Conservation (phyloP, 2,113 vertebrate species). For the Perognathus longimembris region DNA sequence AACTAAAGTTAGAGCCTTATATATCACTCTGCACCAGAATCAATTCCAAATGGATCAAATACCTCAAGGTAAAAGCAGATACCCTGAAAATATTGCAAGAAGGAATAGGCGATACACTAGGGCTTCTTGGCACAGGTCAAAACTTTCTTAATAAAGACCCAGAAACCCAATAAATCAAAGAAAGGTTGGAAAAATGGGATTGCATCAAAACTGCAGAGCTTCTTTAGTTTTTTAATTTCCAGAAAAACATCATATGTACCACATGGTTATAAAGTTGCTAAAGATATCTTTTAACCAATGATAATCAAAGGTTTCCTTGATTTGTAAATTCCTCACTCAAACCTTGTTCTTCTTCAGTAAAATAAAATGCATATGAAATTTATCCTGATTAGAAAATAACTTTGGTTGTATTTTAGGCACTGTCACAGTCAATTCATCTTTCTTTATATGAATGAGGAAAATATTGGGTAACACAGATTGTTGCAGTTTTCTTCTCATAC, state of each 20-base stretch:
- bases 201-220: no score
- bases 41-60: no score
- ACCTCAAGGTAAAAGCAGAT: no score
- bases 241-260: neutral
- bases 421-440: neutral
- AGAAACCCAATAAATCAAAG: no score
- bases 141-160: no score
- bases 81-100: no score
- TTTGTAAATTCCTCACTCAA: neutral
- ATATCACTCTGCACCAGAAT: no score
- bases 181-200: no score
- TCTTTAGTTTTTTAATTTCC: neutral
- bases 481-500: neutral
- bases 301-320: neutral
- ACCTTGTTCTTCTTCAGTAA: neutral
- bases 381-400: neutral
- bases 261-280: neutral
- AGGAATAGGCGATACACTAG: no score
- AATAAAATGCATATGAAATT: neutral
- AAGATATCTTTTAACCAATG: neutral
- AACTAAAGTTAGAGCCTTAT: no score
- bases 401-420: neutral
- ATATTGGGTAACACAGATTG: neutral
- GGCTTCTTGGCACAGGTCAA: no score
- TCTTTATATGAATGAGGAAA: neutral